Percentiles rank a stretch among this genome's conserved stretches.
Evolutionary conservation across 2,888 invertebrate species (phyloP).

Genomic region (Nudaria mundana): DNA sequence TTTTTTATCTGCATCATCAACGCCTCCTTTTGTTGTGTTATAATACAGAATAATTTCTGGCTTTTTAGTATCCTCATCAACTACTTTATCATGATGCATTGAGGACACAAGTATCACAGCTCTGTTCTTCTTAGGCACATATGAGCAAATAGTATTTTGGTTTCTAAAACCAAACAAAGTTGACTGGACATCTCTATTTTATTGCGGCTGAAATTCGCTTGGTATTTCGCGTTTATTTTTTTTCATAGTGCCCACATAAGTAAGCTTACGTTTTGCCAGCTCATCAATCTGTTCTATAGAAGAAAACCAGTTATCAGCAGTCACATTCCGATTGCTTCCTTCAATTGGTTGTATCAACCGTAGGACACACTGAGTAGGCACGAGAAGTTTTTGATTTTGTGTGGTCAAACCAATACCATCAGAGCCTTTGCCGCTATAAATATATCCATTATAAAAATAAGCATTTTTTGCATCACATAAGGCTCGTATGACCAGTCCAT

Average conservation of each 20-base stretch:
- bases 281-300: conserved; percentile 9
- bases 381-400: conserved; percentile 19
- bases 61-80: conserved; percentile 16
- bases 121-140: not conserved
- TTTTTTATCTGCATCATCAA: conserved; percentile 11
- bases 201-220: conserved; percentile 12
- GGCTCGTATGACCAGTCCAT: conserved; percentile 4
- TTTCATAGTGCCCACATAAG: conserved; percentile 11
- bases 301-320: conserved; percentile 15
- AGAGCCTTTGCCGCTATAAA: conserved; percentile 6
- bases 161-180: not conserved
- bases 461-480: conserved; percentile 5
- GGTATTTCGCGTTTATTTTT: conserved; percentile 33
- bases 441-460: conserved; percentile 10
- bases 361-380: conserved; percentile 27
- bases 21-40: conserved; percentile 30
- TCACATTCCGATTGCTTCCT: conserved; percentile 27
- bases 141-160: not conserved
- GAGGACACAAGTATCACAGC: not conserved
- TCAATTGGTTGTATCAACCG: conserved; percentile 21
- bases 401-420: conserved; percentile 13
- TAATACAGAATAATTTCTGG: conserved; percentile 27
- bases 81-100: conserved; percentile 13
- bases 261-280: conserved; percentile 14
- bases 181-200: not conserved